These are phyloP conservation scores for Liasis olivaceus DNA, from an alignment of 2,797 vertebrate genomes.

Conservation along the genomic window DNA sequence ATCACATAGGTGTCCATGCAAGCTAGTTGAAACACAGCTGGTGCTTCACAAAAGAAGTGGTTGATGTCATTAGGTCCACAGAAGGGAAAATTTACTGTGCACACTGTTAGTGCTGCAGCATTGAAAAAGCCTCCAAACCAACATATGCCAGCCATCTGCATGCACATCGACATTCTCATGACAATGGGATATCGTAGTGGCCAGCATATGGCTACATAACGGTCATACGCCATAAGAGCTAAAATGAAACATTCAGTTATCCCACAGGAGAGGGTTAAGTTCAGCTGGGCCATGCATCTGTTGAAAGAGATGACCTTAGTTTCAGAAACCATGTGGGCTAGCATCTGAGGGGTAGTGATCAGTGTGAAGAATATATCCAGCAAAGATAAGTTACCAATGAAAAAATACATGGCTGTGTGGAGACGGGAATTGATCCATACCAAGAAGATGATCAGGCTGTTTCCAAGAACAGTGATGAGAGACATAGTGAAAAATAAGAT, in stretches of 20 bases:
- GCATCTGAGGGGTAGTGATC: not conserved
- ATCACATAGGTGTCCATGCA: constrained; percentile 6
- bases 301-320: constrained; percentile 3
- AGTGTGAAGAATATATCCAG: constrained; percentile 14
- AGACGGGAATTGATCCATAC: constrained; percentile 43
- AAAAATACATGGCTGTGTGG: constrained; percentile 46
- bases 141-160: not conserved
- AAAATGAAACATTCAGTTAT: not conserved
- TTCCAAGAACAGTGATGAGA: constrained; percentile 34
- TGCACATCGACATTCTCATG: constrained; percentile 2
- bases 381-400: constrained; percentile 21
- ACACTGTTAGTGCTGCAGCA: not conserved
- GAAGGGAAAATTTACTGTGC: not conserved
- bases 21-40: constrained; percentile 2
- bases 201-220: not conserved
- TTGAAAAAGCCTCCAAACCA: constrained; percentile 3
- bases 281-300: constrained; percentile 2
- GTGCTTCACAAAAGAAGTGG: constrained; percentile 26
- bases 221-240: constrained; percentile 17
- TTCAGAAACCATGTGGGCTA: not conserved
- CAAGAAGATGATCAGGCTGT: constrained; percentile 47
- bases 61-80: constrained; percentile 2
- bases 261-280: not conserved
- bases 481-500: constrained; percentile 27
- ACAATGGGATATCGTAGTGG: not conserved